These are phyloP conservation scores for Platycheirus rosarum DNA, from an alignment of 2,888 invertebrate species.

Conservation along the genomic window DNA sequence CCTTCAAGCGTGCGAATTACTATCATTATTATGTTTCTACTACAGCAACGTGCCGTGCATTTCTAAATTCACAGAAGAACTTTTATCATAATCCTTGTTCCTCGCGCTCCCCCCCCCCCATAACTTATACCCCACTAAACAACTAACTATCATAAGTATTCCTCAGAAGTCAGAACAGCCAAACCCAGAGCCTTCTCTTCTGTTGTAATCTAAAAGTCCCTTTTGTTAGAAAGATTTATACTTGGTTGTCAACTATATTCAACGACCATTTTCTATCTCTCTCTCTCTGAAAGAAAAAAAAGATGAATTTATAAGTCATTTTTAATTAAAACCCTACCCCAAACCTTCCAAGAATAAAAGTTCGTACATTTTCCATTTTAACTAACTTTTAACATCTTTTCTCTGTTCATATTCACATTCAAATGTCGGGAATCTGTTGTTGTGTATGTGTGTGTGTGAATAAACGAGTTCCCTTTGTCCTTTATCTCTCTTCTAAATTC, in stretches of 20 bases:
- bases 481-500: conserved; percentile 21
- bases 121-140: too few species aligned
- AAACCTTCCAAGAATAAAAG: conserved; percentile 6
- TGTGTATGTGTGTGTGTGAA: neutral
- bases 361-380: conserved; percentile 31
- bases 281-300: conserved; percentile 4
- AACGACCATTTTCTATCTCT: conserved; percentile 17
- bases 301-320: conserved; percentile 44
- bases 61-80: neutral
- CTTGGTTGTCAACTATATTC: conserved; percentile 40
- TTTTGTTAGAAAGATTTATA: conserved; percentile 38
- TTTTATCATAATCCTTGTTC: neutral
- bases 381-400: conserved; percentile 47
- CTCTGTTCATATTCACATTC: conserved; percentile 17
- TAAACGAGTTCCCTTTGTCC: conserved; percentile 36
- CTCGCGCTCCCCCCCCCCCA: too few species aligned
- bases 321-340: conserved; percentile 53
- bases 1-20: too few species aligned
- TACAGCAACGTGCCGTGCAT: neutral
- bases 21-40: too few species aligned
- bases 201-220: conserved; percentile 21
- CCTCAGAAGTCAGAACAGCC: neutral
- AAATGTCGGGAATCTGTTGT: conserved; percentile 3
- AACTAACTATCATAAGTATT: too few species aligned
- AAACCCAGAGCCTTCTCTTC: too few species aligned